Base-by-base conservation (phyloP, 2,888 invertebrate genomes). In the Andrena haemorrhoa region DNA sequence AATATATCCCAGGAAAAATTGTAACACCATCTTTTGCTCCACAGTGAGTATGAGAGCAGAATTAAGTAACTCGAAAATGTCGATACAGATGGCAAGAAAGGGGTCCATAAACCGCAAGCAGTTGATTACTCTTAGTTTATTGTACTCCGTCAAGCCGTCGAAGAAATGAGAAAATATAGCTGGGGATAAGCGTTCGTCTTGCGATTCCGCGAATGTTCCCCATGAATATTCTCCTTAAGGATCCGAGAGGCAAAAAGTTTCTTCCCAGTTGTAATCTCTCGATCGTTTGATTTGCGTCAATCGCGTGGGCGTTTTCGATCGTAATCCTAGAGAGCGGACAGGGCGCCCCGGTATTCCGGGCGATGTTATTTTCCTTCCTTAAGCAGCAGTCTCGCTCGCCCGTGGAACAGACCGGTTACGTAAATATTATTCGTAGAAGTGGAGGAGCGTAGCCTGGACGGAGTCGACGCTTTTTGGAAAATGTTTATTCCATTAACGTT, bases 341-440 rank as follows among this genome's bases (percentile, higher is more conserved):
- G 41, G 33, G 78, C 72, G 65, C 64, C 56, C 63, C 51, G 75
- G 61, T 79, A 73, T 68, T 63, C 78, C 75, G 56, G 79, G 20
- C 71, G 63, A 64, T 66, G 64, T 71, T 86, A 86, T 86, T 83
- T 86, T 81, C 72, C 53, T 83, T 74, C 81, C 81, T 86, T 86
- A 83, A 83, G 86, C 73, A 80, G 83, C 83, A 47, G 81, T 49
- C 78, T 74, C 72, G 23, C 74, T 56, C 49, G 53, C n/a, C 69
- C 61, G 69, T 56, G 70, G 65, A 74, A 35, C 72, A 68, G 81
- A 68, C 74, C 78, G 66, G 83, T 86, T 86, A 78, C 86, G 66
- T 86, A 86, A 86, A 86, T 86, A 86, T 86, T 86, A 83, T 86
- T 86, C 81, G 73, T 83, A 61, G 86, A 83, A 73, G 70, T 69